These are phyloP conservation scores for Forbesichthys papilliferus DNA, from an alignment of 2,113 vertebrate genomes.

Conservation along the genomic window DNA sequence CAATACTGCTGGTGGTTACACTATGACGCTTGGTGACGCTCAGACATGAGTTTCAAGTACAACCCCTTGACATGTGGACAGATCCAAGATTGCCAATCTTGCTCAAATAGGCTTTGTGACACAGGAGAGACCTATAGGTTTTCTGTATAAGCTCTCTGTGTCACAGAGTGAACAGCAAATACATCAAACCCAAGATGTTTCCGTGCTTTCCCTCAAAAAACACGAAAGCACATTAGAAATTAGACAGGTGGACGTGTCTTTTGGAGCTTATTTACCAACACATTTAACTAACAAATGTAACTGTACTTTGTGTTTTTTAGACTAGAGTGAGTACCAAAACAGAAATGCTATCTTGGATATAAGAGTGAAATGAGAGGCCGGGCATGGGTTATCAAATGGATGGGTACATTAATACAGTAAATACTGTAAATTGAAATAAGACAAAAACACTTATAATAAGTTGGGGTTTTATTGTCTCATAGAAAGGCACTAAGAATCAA, in stretches of 20 bases:
- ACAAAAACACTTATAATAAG: not conserved
- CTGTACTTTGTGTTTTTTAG: constrained; percentile 2
- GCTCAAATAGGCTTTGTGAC: constrained; percentile 44
- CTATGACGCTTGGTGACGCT: constrained; percentile 18
- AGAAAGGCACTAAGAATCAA: not conserved
- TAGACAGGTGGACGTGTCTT: constrained; percentile 42
- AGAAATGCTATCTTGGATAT: not conserved
- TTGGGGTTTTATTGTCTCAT: not conserved
- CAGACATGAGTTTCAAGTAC: constrained; percentile 29
- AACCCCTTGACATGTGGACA: constrained; percentile 50
- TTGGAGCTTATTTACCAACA: constrained; percentile 34
- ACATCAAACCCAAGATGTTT: constrained; percentile 36
- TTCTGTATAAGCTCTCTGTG: constrained; percentile 16
- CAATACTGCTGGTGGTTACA: constrained; percentile 24
- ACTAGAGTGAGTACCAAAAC: not conserved
- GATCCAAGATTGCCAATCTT: constrained; percentile 56
- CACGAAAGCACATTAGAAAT: constrained; percentile 45
- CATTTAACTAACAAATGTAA: constrained; percentile 32
- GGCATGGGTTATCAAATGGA: not conserved
- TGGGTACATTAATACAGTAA: not conserved
- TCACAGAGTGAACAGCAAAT: constrained; percentile 26
- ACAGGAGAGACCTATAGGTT: constrained; percentile 20
- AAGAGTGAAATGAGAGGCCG: not conserved
- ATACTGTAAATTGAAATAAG: constrained; percentile 3
- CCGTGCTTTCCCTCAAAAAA: constrained; percentile 26